phyloP scores from a whole-genome alignment of 2,797 vertebrate genomes.

The Eulemur coronatus region DNA sequence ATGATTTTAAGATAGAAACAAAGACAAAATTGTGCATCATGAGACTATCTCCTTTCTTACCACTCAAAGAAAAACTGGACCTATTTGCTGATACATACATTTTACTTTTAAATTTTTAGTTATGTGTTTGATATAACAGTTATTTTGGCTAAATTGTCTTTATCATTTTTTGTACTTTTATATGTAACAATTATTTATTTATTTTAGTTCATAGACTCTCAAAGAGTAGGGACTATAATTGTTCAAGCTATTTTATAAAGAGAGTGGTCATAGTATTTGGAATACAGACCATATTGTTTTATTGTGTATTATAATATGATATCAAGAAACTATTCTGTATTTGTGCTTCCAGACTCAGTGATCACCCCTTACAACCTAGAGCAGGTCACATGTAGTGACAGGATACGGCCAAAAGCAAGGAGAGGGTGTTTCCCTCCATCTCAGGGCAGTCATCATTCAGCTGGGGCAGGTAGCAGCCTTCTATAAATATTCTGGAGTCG shows the following conservation, averaged over 20 bases:
- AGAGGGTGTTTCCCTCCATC: neutral
- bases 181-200: neutral
- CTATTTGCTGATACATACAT: neutral
- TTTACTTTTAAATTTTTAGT: constrained; percentile 34
- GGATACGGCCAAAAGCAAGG: neutral
- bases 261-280: neutral
- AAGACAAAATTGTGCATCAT: neutral
- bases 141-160: constrained; percentile 2
- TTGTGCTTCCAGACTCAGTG: neutral
- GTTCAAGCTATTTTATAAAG: neutral
- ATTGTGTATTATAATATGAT: neutral
- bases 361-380: neutral
- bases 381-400: neutral
- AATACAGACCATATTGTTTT: neutral
- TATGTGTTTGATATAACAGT: neutral
- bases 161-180: neutral
- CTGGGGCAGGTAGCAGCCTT: neutral
- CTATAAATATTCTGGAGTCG: neutral
- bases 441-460: neutral
- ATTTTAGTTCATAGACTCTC: neutral
- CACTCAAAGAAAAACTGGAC: neutral
- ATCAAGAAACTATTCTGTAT: neutral
- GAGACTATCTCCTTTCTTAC: neutral
- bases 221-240: neutral
- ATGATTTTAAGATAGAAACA: constrained; percentile 1